These are phyloP conservation scores for Hippocampus comes DNA, from an alignment of 2,113 vertebrate genomes.

Conservation along the genomic window DNA sequence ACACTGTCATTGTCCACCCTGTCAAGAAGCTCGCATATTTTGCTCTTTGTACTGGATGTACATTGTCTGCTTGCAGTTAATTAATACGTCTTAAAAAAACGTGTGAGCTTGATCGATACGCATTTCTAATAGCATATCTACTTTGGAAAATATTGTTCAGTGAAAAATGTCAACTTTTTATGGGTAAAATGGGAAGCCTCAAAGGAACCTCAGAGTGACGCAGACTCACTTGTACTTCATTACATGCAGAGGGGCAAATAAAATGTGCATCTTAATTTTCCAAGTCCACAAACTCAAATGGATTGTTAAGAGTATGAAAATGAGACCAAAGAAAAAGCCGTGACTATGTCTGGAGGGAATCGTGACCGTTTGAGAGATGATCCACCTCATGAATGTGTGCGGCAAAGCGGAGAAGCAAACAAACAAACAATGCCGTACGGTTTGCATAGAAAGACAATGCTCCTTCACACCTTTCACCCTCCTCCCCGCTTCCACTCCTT, in stretches of 20 bases:
- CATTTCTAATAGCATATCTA: no score
- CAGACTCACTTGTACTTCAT: background rate
- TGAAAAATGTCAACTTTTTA: no score
- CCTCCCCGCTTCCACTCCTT: constrained; percentile 56
- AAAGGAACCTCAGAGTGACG: no score
- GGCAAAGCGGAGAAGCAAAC: constrained; percentile 57
- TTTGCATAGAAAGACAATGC: constrained; percentile 68
- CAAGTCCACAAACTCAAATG: constrained; percentile 12
- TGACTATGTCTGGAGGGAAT: constrained; percentile 49
- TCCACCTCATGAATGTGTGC: constrained; percentile 56
- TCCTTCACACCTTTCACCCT: constrained; percentile 56
- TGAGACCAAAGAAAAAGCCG: constrained; percentile 45
- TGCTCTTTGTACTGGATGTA: background rate
- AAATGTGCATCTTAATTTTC: background rate
- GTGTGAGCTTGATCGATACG: no score
- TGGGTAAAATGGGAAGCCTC: no score
- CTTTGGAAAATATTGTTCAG: no score
- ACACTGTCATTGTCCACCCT: no score
- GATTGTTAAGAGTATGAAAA: constrained; percentile 12
- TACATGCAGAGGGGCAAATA: no score
- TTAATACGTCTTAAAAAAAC: background rate
- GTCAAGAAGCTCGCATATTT: background rate
- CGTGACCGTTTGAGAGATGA: constrained; percentile 48
- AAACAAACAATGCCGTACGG: constrained; percentile 64
- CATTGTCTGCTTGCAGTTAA: background rate